Evolutionary conservation across 2,113 vertebrate genomes (phyloP), one percentile per base, ranked within the genome.

Genomic region (Orycteropus afer): DNA sequence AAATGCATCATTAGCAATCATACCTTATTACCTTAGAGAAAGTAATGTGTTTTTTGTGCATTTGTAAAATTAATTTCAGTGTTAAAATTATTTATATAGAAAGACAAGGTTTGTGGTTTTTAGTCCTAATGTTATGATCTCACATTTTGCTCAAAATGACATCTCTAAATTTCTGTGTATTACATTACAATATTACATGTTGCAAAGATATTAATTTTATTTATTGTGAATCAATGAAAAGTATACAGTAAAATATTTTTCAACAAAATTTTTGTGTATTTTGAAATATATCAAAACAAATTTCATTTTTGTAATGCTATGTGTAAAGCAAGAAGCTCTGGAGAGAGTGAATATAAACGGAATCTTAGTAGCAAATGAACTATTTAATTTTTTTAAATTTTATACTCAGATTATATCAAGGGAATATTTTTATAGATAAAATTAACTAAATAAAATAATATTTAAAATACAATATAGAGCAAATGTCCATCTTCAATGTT

Each of bases 271-370:
- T 69, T 53, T 25, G 61, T 42, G 20, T 27, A 12, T 87, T 84
- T 63, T 34, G 47, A 67, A 73, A n/a, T n/a, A n/a, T n/a, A n/a
- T n/a, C n/a, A 94, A 88, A 12, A 81, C 7, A 97, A 76, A 55
- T 55, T 77, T 7, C 57, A 0, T 51, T 61, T 65, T 73, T 76
- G 13, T 15, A 86, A 55, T n/a, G 1, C 2, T 51, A 0, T 67
- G 29, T 82, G 3, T 1, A 85, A 91, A 95, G 65, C 15, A 63
- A 12, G 13, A 86, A 76, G 4, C 0, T 57, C 9, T 86, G 3
- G 9, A 80, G 51, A 86, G 2, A 87, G 4, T 79, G 5, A 37
- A 23, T 20, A 92, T 86, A 6, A 1, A 47, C n/a, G n/a, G 3
- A 1, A 83, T 82, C 23, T 81, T 85, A 49, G 1, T 74, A 79